Evolutionary conservation across 2,797 vertebrate genomes (phyloP), one percentile per base, ranked within the genome.

Genomic region (Moxostoma hubbsi): DNA sequence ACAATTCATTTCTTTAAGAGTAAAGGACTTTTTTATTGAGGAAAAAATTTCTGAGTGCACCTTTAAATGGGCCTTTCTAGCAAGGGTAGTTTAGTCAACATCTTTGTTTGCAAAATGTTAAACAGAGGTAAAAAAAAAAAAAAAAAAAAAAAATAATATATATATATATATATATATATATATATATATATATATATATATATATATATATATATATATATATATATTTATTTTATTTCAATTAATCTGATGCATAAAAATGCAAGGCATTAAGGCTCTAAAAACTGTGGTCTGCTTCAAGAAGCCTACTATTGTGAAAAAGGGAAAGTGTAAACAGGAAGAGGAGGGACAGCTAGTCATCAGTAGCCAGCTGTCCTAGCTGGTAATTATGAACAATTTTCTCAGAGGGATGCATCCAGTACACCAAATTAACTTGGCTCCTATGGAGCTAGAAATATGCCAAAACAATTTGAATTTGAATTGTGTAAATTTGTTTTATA

Each of bases 301-400:
- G 65, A 9, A 49, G 47, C 47, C 65, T 9, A 67, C n/a, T 5
- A 10, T 5, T 53, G 10, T 13, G 24, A 24, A 24, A 13, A 68
- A n/a, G 13, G 63, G 15, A 75, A 57, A 51, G n/a, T 46, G n/a
- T 69, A 62, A 9, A 51, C 18, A 5, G 64, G 78, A 69, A 68
- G 45, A 63, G 69, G 50, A 78, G 57, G 57, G 18, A 68, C 55
- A 43, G 58, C 43, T 10, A 63, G 64, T 64, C n/a, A 8, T 67
- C 45, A 69, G 64, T 57, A 74, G 43, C 75, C 71, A 68, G 64
- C 57, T 79, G 64, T 63, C 65, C 67, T 57, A 43, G n/a, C 45
- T 55, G 45, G 10, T 74, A 79, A 82, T 82, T 70, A 75, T 46
- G 9, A 64, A 49, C 64, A 18, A 79, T 82, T 79, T 74, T 75